A percentile compares a stretch with the other conserved stretches of the same genome.
phyloP scores from a whole-genome alignment of 1,140 invertebrate species.

The Hyphantria cunea region DNA sequence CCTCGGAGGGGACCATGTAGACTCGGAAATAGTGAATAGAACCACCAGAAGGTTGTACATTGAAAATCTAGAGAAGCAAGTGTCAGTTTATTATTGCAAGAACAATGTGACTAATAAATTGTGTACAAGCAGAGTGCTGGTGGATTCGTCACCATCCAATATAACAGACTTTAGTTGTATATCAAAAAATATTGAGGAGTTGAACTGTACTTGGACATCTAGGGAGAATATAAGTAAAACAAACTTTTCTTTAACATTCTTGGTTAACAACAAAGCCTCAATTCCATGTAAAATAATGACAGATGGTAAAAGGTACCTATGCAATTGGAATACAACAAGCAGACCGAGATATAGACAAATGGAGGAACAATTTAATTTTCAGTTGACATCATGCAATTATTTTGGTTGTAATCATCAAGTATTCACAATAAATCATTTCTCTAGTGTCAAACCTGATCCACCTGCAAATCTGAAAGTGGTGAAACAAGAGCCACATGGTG shows the following conservation, averaged over 20 bases:
- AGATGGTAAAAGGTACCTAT: slow-evolving; percentile 60
- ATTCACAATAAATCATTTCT: slow-evolving; percentile 84
- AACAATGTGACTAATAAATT: slow-evolving; percentile 54
- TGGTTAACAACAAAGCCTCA: slow-evolving; percentile 61
- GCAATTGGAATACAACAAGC: slow-evolving; percentile 82
- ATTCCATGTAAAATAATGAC: slow-evolving; percentile 50
- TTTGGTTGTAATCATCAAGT: slow-evolving; percentile 78
- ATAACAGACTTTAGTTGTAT: slow-evolving; percentile 85
- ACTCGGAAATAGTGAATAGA: slow-evolving; percentile 54
- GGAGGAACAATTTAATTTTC: slow-evolving; percentile 82
- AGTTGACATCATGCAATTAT: slow-evolving; percentile 80
- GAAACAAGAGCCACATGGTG: slow-evolving; percentile 82
- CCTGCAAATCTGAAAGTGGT: slow-evolving; percentile 82
- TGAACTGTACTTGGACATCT: slow-evolving; percentile 85
- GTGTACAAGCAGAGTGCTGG: slow-evolving; percentile 58
- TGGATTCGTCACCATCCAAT: slow-evolving; percentile 74
- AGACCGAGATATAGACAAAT: slow-evolving; percentile 84
- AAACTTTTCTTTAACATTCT: slow-evolving; percentile 82
- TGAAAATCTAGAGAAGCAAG: slow-evolving; percentile 50
- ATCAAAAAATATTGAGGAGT: slow-evolving; percentile 85
- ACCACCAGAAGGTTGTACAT: slow-evolving; percentile 62
- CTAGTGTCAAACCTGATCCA: slow-evolving; percentile 83
- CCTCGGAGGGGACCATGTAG: slow-evolving; percentile 33
- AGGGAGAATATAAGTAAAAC: slow-evolving; percentile 82
- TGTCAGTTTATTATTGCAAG: slow-evolving; percentile 55